phyloP scores from a whole-genome alignment of 2,113 vertebrate species.

The Pterocles burchelli region DNA sequence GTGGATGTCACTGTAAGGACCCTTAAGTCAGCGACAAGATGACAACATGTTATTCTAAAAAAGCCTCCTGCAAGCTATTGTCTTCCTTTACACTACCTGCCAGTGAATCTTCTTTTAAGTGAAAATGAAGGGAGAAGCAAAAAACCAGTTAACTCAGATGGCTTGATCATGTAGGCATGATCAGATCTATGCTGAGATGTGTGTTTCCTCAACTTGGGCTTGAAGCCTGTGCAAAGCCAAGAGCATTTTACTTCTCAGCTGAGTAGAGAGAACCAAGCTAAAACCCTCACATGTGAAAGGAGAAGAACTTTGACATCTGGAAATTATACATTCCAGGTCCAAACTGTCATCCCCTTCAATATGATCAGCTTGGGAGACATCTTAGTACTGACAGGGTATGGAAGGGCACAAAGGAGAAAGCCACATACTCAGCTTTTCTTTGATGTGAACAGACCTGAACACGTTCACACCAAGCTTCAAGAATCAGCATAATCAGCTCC shows the following conservation, averaged over 20 bases:
- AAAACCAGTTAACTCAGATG: background rate
- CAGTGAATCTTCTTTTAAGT: background rate
- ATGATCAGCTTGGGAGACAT: background rate
- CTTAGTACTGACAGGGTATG: background rate
- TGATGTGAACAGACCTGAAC: background rate
- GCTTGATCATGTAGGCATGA: background rate
- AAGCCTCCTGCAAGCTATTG: background rate
- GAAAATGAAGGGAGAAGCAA: background rate
- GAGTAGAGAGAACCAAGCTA: background rate
- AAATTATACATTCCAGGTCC: background rate
- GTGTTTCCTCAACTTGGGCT: background rate
- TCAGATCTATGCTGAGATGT: background rate
- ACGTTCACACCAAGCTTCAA: background rate
- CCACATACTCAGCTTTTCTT: background rate
- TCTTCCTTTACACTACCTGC: background rate
- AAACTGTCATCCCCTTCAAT: fast-evolving
- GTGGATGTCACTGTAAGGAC: background rate
- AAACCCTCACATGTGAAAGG: background rate
- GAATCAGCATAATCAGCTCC: background rate
- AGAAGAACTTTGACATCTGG: background rate
- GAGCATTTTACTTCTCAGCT: background rate
- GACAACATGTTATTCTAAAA: background rate
- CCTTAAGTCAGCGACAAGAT: background rate
- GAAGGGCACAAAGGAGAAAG: background rate
- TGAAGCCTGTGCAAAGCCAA: background rate